Evolutionary conservation across 1,140 invertebrate species (phyloP), one percentile per base, ranked within the genome.

Genomic region (Diachasmimorpha longicaudata): DNA sequence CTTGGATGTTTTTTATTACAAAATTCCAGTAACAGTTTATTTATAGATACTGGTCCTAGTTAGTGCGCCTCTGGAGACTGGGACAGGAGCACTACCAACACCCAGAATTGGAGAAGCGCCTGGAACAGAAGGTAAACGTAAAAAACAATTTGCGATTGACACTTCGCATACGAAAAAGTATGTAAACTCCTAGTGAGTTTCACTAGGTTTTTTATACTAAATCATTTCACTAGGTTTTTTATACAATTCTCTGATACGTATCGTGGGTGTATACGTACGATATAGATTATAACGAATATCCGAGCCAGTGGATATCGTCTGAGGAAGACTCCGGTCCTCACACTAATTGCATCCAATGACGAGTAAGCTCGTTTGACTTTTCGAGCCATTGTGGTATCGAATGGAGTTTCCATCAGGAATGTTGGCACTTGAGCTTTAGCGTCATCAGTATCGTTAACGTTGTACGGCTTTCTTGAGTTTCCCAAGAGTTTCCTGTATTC

Each of bases 281-380:
- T 93, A 81, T 96, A 96, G 76, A 93, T 87, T 71, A 96, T 91
- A 11, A 96, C 92, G 86, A 95, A 92, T 70, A 96, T 92, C 78
- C 95, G 91, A 44, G 94, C 94, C 72, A 95, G 89, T 5, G 95
- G 95, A 90, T 96, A 95, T 76, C 94, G 88, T 74, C 95, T 90
- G 37, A 96, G 86, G 87, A 96, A 96, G 14, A 95, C 90, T 16
- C 95, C 95, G 21, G 95, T 91, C 72, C 94, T 90, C 66, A 96
- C 90, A 78, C 94, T 94, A 77, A 95, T 92, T 31, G 92, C 91
- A 87, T 96, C 95, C 14, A 96, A 88, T 44, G 91, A 91, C 36
- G 93, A 93, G 81, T 95, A 95, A 25, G 95, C 95, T 81, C 93
- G 90, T 86, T 96, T 96, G 4, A 96, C 93, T 79, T 92, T 91